Evolutionary conservation across 2,888 invertebrate species (phyloP).

Genomic region (Zelleria hepariella): DNA sequence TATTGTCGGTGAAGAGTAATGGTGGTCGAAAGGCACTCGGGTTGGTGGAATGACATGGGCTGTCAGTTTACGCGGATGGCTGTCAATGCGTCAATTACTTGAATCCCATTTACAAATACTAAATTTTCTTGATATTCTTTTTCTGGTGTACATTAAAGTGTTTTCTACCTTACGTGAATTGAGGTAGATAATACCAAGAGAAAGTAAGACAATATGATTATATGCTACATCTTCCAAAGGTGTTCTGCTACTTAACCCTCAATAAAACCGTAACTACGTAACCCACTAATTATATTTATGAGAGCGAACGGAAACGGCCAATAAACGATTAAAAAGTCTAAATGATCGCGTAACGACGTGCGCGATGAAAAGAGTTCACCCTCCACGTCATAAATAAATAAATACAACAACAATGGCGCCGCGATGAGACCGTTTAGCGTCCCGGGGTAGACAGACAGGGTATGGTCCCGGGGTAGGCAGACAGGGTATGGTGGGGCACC

Average conservation of each 20-base stretch:
- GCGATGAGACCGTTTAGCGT: background rate
- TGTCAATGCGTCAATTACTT: background rate
- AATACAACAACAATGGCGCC: background rate
- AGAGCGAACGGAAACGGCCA: background rate
- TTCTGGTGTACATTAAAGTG: too few species aligned
- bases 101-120: too few species aligned
- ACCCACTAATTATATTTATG: background rate
- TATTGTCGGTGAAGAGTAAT: constrained; percentile 8
- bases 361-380: background rate
- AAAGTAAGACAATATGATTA: too few species aligned
- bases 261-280: background rate
- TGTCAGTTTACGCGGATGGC: background rate
- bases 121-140: too few species aligned
- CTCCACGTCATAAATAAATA: background rate
- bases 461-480: background rate
- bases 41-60: background rate
- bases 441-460: background rate
- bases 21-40: too few species aligned
- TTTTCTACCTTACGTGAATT: too few species aligned
- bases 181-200: too few species aligned
- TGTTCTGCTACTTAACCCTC: background rate
- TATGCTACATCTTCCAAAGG: too few species aligned
- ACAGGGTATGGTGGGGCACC: background rate
- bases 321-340: background rate
- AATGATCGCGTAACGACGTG: background rate